Evolutionary conservation across 2,888 invertebrate genomes (phyloP), one percentile per base, ranked within the genome.

Genomic region (Drosophila seclusa): DNA sequence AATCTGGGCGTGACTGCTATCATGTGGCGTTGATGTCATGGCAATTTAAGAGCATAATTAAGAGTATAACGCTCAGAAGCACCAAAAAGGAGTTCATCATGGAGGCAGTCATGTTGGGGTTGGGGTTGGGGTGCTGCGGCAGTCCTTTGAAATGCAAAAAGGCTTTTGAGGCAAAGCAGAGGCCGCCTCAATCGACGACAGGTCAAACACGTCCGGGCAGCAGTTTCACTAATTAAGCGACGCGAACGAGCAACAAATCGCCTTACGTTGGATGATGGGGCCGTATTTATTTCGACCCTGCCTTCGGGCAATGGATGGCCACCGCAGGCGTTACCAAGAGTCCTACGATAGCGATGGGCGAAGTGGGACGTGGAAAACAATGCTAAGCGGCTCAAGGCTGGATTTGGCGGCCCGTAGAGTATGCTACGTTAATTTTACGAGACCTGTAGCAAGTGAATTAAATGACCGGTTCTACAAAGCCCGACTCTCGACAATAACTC

Each of bases 31-130:
- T 74, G 78, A 78, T 86, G 78, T 73, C 78, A 64, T 74, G 78
- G 76, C 89, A 86, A 87, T 89, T 89, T 87, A 80, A 85, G 68
- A 73, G 71, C 67, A 84, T 82, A 87, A 86, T 89, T 87, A 87
- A 82, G 88, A 76, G 73, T 83, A 60, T 75, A 61, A 68, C 29
- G 49, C 34, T 31, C 54, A 42, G 48, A 45, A 68, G 65, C 48
- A 24, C 32, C 48, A 31, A 32, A 64, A 76, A 53, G 69, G 61
- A 70, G 73, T 68, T 58, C 65, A 62, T 58, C 76, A 66, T 54
- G 59, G 40, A 59, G 63, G 62, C 55, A 27, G 55, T 29, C 42
- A 32, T 40, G 49, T 45, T 62, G 62, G 16, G 7, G 8, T 8
- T 27, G 49, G 16, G 16, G 27, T 49, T 21, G 67, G 38, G 42